Conservation (phyloP, 2,888 invertebrate species). For the Antheraea yamamai region DNA sequence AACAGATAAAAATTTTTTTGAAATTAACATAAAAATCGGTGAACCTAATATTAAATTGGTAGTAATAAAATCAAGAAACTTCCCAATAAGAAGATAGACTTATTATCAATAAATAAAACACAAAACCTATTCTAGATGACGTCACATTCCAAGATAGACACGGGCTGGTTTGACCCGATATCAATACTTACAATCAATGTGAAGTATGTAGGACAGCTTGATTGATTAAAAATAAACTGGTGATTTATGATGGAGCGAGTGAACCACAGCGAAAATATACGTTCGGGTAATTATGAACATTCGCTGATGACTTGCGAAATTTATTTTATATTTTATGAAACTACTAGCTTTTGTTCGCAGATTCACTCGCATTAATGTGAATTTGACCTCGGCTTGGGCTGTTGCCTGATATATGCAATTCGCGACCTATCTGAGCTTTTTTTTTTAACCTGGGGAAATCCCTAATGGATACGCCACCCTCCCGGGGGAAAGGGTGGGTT, state of each 20-base stretch:
- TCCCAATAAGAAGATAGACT: background rate
- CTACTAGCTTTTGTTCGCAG: background rate
- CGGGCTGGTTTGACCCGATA: constrained; percentile 24
- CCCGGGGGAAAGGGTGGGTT: too few species aligned
- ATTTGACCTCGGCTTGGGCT: too few species aligned
- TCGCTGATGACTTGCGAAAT: background rate
- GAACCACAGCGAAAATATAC: constrained; percentile 15
- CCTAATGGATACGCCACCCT: too few species aligned
- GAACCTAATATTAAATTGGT: background rate
- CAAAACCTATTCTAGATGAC: background rate
- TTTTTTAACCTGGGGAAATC: too few species aligned
- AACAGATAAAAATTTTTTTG: too few species aligned
- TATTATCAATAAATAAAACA: background rate
- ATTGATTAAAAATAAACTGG: constrained; percentile 33
- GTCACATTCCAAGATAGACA: background rate
- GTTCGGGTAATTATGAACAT: background rate
- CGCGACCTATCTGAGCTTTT: too few species aligned
- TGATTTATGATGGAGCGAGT: constrained; percentile 27
- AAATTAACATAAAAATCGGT: too few species aligned
- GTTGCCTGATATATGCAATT: too few species aligned
- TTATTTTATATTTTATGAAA: background rate
- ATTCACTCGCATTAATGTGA: too few species aligned
- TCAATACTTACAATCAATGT: background rate
- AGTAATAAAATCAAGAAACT: background rate
- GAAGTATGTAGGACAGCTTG: constrained; percentile 25